phyloP scores from a whole-genome alignment of 1,140 invertebrate genomes.

The Polypedilum pembai region DNA sequence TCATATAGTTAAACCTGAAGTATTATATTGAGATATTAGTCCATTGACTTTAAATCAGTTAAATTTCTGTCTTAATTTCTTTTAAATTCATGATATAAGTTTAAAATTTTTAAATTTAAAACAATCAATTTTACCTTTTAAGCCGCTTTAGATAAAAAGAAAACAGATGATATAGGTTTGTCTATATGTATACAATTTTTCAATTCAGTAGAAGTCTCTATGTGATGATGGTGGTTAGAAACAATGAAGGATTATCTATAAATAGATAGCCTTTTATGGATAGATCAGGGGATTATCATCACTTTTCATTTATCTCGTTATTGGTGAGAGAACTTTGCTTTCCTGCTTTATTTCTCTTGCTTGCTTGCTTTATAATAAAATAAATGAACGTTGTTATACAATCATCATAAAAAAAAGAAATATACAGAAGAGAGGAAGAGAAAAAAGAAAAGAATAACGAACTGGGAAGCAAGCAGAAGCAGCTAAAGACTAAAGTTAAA shows the following conservation, averaged over 20 bases:
- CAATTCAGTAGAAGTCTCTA: too few species aligned
- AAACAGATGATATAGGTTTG: too few species aligned
- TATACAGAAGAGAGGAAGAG: not conserved
- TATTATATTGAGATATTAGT: too few species aligned
- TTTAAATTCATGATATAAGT: too few species aligned
- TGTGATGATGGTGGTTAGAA: too few species aligned
- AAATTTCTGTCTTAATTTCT: too few species aligned
- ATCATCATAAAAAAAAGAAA: not conserved
- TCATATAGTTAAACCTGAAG: too few species aligned
- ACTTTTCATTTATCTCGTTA: conserved; percentile 16
- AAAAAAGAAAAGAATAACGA: not conserved
- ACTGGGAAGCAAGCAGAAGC: not conserved
- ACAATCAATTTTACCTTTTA: too few species aligned
- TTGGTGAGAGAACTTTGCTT: not conserved
- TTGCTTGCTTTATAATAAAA: conserved; percentile 10
- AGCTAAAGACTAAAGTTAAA: not conserved
- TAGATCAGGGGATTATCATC: conserved; percentile 16
- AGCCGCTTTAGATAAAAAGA: too few species aligned
- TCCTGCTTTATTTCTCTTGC: not conserved
- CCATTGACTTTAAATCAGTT: too few species aligned
- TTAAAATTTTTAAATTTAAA: too few species aligned
- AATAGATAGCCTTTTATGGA: conserved; percentile 18
- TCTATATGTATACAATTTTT: too few species aligned
- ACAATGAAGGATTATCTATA: conserved; percentile 18
- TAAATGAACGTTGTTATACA: conserved; percentile 18